Evolutionary conservation across 2,797 vertebrate genomes (phyloP).

Genomic region (Stomatorhinus walkeri): DNA sequence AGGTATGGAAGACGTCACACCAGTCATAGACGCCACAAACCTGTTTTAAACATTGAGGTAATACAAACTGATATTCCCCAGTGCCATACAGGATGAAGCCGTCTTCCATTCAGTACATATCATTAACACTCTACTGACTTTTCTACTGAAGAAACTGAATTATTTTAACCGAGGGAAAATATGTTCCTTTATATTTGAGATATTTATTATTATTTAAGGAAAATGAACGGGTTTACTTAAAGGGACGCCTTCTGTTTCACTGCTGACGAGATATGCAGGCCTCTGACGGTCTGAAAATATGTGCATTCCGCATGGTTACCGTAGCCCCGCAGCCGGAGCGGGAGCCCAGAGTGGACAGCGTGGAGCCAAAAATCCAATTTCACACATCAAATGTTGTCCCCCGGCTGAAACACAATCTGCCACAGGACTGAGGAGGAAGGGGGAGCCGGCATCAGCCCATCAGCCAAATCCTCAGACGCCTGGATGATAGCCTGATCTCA

Average conservation of each 20-base stretch:
- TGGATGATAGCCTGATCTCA: conserved; percentile 14
- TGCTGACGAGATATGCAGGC: neutral
- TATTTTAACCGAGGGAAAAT: neutral
- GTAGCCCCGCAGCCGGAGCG: neutral
- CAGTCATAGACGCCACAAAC: neutral
- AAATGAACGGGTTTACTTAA: neutral
- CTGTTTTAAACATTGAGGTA: conserved; percentile 3
- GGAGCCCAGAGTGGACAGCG: conserved; percentile 9
- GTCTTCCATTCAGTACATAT: neutral
- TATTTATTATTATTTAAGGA: conserved; percentile 6
- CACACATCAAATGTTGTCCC: conserved; percentile 29
- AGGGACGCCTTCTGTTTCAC: neutral
- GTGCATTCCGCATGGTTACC: neutral
- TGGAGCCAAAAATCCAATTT: conserved; percentile 39
- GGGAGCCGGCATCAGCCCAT: neutral
- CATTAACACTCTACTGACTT: neutral
- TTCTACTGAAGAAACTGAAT: neutral
- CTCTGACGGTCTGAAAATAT: neutral
- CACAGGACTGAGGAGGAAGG: neutral
- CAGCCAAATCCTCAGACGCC: neutral
- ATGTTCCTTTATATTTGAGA: neutral
- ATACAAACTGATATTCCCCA: conserved; percentile 1
- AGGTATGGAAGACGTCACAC: neutral
- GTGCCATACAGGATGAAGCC: neutral
- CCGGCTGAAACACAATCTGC: conserved; percentile 5